A percentile compares a stretch with the other conserved stretches of the same genome.
phyloP scores from a whole-genome alignment of 1,140 invertebrate genomes.

The Streblospio benedicti region DNA sequence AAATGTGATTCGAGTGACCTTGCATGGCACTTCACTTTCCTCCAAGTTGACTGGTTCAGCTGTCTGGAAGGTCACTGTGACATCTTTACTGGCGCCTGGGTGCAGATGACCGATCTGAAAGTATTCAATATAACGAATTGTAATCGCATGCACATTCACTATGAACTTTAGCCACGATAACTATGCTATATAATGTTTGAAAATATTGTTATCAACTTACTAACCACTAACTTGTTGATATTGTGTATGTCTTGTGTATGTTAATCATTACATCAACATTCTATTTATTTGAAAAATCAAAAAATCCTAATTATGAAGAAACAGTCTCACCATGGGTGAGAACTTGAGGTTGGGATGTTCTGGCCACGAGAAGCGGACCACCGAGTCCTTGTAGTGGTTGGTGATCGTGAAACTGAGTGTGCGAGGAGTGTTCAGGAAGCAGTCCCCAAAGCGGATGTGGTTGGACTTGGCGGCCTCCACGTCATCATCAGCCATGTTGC shows the following conservation, averaged over 20 bases:
- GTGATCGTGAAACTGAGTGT: conserved; percentile 41
- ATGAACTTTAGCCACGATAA: too few species aligned
- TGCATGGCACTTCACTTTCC: conserved; percentile 32
- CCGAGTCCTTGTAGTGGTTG: conserved; percentile 41
- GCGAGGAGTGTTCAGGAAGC: conserved; percentile 37
- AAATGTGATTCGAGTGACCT: conserved; percentile 42
- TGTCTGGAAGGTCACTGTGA: conserved; percentile 42
- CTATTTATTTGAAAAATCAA: too few species aligned
- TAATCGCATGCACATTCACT: too few species aligned
- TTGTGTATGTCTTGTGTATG: too few species aligned
- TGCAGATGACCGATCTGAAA: conserved; percentile 38
- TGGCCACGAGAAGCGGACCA: conserved; percentile 40
- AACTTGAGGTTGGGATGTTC: conserved; percentile 37
- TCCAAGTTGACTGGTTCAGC: conserved; percentile 29
- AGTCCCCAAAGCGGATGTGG: conserved; percentile 43
- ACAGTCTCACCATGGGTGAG: conserved; percentile 31
- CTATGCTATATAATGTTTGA: too few species aligned
- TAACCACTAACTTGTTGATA: too few species aligned
- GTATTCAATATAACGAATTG: too few species aligned
- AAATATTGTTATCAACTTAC: too few species aligned
- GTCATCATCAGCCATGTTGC: conserved; percentile 38
- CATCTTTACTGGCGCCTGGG: conserved; percentile 36
- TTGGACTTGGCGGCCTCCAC: conserved; percentile 44
- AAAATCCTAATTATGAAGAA: too few species aligned
- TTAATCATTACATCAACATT: too few species aligned